Percentiles rank a stretch among this genome's conserved stretches.
Evolutionary conservation across 2,888 invertebrate species (phyloP).

Genomic region (Stenotaenia linearis): DNA sequence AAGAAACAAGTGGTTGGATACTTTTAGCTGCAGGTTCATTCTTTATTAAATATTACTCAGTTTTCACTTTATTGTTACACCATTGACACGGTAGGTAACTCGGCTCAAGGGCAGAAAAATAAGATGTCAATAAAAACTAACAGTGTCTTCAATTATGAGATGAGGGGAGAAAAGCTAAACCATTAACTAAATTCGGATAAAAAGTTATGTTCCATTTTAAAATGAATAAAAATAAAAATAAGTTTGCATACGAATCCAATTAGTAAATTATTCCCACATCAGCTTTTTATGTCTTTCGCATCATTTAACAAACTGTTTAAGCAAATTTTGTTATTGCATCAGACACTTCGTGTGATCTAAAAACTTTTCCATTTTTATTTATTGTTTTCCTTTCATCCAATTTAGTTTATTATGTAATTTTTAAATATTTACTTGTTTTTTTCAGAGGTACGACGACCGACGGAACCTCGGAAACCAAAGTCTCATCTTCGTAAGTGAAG

Average conservation of each 20-base stretch:
- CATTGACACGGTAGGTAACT: background rate
- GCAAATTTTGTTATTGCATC: background rate
- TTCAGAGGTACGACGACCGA: no score
- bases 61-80: background rate
- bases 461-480: no score
- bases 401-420: no score
- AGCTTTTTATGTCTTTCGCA: background rate
- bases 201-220: background rate
- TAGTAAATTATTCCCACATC: background rate
- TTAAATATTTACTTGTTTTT: no score
- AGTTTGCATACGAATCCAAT: background rate
- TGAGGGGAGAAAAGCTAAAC: background rate
- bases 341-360: background rate
- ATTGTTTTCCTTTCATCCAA: no score
- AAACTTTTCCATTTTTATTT: background rate
- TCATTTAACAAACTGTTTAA: background rate
- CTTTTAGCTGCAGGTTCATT: background rate
- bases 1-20: background rate
- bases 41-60: background rate
- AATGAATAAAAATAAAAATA: background rate
- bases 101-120: background rate
- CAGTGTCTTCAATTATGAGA: background rate
- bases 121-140: background rate
- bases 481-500: no score
- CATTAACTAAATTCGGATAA: background rate